These are phyloP conservation scores for Rattus norvegicus DNA, from an alignment of 2,113 vertebrate genomes.

Conservation along the genomic window GRCr8 NC_086024.1:44704501-44705000, in stretches of 20 bases:
- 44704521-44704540: not conserved
- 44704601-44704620: not conserved
- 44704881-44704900: not conserved
- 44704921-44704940: not conserved
- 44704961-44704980: not conserved
- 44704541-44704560: not conserved
- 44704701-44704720: not conserved
- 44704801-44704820: not conserved
- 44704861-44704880: not conserved
- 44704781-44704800: conserved; percentile 20
- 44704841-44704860: not conserved
- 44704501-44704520: not conserved
- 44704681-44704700: not conserved
- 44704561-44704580: rapidly evolving
- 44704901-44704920: not conserved
- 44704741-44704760: not conserved
- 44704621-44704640: not conserved
- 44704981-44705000: not conserved
- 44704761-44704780: conserved; percentile 13
- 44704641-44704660: not conserved
- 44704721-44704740: not conserved
- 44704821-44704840: not conserved
- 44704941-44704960: not conserved
- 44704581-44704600: not conserved
- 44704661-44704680: not conserved